Percentiles rank a stretch among this genome's conserved stretches.
Evolutionary conservation across 2,888 invertebrate species (phyloP).

Genomic region (Miltochrista miniata): DNA sequence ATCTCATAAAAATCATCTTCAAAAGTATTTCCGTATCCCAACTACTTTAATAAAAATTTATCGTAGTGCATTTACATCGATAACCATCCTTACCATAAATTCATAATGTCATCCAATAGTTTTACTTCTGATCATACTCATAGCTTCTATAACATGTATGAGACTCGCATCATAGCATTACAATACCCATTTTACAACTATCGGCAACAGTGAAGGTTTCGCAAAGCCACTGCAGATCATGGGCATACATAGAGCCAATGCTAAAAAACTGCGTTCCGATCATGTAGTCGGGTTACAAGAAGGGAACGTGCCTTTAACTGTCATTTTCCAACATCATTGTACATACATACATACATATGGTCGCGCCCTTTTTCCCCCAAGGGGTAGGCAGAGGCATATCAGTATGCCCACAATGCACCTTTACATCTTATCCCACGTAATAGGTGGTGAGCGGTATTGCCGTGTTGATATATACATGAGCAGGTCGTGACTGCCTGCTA

Average conservation of each 20-base stretch:
- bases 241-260: conserved; percentile 38
- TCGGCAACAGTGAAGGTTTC: conserved; percentile 26
- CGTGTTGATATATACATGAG: no score
- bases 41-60: not conserved
- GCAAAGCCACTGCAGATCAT: conserved; percentile 38
- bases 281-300: conserved; percentile 16
- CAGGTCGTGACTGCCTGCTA: no score
- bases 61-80: not conserved
- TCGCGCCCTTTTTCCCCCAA: no score
- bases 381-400: no score
- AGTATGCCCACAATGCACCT: no score
- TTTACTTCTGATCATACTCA: not conserved
- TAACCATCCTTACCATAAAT: not conserved
- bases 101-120: no score
- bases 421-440: no score
- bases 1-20: conserved; percentile 23
- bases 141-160: conserved; percentile 6
- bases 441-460: no score
- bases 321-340: no score
- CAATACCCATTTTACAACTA: conserved; percentile 28
- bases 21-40: conserved; percentile 2
- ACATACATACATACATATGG: no score
- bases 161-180: conserved; percentile 21
- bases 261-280: conserved; percentile 38
- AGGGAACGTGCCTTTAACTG: conserved; percentile 15